Conservation (phyloP, 2,888 invertebrate species). For the Spilosoma lubricipeda region DNA sequence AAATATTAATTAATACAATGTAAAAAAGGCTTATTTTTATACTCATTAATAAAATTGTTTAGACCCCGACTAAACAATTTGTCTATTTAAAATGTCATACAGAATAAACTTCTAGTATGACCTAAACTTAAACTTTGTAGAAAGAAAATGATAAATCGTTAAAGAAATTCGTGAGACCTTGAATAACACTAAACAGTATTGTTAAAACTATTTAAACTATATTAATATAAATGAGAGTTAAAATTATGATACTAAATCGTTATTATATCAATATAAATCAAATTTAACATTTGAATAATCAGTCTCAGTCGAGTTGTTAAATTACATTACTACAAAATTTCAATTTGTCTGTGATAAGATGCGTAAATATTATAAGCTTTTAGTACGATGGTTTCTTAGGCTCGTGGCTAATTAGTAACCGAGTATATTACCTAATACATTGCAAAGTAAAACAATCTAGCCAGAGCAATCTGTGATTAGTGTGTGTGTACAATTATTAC, state of each 20-base stretch:
- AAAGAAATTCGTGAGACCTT: neutral
- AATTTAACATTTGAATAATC: slow-evolving; percentile 8
- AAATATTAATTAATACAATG: too few relatives aligned
- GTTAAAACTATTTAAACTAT: neutral
- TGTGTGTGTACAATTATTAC: too few relatives aligned
- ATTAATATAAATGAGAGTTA: neutral
- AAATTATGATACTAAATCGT: neutral
- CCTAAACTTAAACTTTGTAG: too few relatives aligned
- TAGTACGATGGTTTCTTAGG: slow-evolving; percentile 18
- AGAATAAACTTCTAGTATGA: too few relatives aligned
- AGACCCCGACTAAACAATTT: too few relatives aligned
- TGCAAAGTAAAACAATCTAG: too few relatives aligned
- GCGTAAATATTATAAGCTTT: slow-evolving; percentile 10
- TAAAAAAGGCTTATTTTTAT: too few relatives aligned
- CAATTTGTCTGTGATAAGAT: slow-evolving; percentile 2
- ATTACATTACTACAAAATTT: slow-evolving; percentile 2
- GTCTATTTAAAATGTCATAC: too few relatives aligned
- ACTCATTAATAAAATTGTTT: neutral
- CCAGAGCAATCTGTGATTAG: too few relatives aligned
- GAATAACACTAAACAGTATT: neutral
- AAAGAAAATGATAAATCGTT: neutral
- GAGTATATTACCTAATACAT: too few relatives aligned
- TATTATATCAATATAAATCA: neutral
- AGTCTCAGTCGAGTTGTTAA: neutral
- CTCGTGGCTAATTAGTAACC: too few relatives aligned